These are phyloP conservation scores for Candoia aspera DNA, from an alignment of 2,113 vertebrate genomes.

Conservation along the genomic window DNA sequence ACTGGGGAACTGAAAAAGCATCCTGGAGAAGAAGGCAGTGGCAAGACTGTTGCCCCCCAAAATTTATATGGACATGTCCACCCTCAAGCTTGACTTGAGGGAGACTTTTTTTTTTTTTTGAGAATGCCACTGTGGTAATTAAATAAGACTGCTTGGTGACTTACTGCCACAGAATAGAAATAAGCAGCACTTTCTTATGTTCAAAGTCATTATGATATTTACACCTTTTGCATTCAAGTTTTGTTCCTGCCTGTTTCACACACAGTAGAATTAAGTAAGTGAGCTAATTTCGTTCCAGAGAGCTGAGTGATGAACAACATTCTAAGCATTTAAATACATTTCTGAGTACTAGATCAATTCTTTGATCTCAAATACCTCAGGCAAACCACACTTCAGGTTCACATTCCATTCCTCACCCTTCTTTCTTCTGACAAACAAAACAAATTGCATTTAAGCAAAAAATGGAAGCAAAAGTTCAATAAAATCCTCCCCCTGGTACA, in stretches of 20 bases:
- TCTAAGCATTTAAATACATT: background rate
- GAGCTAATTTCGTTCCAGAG: background rate
- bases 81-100: background rate
- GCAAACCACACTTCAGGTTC: background rate
- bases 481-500: background rate
- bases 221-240: background rate
- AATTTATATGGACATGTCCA: background rate
- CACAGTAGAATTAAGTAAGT: background rate
- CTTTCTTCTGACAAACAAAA: background rate
- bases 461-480: background rate
- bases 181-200: background rate
- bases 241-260: background rate
- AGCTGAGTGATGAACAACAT: background rate
- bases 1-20: background rate
- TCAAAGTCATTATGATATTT: background rate
- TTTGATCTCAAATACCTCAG: background rate
- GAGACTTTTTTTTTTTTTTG: background rate
- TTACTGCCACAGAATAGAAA: background rate
- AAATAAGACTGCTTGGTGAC: background rate
- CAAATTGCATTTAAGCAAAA: background rate
- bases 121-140: background rate
- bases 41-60: background rate
- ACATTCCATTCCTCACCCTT: background rate
- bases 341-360: background rate
- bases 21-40: background rate